These are phyloP conservation scores for Argyra leucocephala DNA, from an alignment of 2,888 invertebrate genomes.

Conservation along the genomic window DNA sequence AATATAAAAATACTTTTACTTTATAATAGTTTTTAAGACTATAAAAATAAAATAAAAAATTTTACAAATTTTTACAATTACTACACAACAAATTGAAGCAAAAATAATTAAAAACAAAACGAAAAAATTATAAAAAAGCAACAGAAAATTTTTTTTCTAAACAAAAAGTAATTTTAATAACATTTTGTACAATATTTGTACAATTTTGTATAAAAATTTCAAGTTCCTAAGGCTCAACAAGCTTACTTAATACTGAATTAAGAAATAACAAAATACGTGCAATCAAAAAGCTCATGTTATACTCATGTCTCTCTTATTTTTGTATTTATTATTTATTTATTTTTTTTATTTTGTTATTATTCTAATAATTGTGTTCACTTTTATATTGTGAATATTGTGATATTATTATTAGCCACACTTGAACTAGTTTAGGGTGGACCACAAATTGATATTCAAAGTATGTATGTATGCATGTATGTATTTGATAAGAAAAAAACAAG, in stretches of 20 bases:
- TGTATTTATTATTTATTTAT: background rate
- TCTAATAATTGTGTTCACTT: conserved; percentile 7
- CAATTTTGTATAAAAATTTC: background rate
- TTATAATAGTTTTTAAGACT: too few species aligned
- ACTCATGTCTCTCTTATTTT: background rate
- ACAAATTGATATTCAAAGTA: too few species aligned
- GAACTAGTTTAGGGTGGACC: background rate
- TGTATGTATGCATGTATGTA: too few species aligned
- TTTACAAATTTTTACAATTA: too few species aligned
- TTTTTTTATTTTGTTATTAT: background rate
- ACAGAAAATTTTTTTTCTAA: background rate
- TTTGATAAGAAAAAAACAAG: too few species aligned
- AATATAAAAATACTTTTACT: too few species aligned
- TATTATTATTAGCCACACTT: background rate
- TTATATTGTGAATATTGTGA: too few species aligned
- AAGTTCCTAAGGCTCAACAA: background rate
- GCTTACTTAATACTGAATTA: background rate
- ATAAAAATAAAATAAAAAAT: too few species aligned
- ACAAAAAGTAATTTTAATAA: too few species aligned
- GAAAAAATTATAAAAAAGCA: background rate
- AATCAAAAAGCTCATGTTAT: background rate
- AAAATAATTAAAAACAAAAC: background rate
- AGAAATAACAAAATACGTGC: background rate
- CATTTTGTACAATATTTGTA: too few species aligned
- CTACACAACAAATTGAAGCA: too few species aligned